Conservation (phyloP, 2,888 invertebrate species). For the Leptothorax acervorum region DNA sequence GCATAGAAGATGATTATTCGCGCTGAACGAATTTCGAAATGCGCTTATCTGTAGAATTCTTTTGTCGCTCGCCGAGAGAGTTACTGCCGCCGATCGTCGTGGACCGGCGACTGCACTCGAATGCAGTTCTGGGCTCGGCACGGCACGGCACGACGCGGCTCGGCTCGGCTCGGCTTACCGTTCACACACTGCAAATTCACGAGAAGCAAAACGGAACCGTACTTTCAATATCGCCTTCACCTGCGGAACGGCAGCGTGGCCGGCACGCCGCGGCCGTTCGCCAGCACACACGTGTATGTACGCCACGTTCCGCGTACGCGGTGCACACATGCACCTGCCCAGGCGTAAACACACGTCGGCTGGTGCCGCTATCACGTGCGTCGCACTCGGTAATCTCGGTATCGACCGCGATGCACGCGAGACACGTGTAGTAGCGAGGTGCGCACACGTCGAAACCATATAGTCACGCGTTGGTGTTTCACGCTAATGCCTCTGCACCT, state of each 20-base stretch:
- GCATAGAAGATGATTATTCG: constrained; percentile 12
- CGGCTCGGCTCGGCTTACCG: constrained; percentile 36
- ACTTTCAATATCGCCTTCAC: constrained; percentile 82
- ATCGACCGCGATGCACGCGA: neutral
- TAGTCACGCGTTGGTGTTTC: neutral
- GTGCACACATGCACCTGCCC: constrained; percentile 24
- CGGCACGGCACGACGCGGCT: neutral
- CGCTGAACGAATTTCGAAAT: constrained; percentile 6
- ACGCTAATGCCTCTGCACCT: neutral
- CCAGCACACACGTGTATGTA: neutral
- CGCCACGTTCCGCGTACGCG: neutral
- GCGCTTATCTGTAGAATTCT: neutral
- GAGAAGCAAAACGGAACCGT: constrained; percentile 80
- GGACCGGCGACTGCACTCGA: constrained; percentile 38
- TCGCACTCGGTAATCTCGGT: neutral
- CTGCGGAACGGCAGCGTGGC: constrained; percentile 66
- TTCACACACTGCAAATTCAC: constrained; percentile 78
- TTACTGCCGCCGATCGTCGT: neutral
- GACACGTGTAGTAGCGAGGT: constrained; percentile 7
- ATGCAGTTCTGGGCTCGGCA: constrained; percentile 53
- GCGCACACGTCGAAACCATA: neutral
- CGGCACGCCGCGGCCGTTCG: constrained; percentile 40
- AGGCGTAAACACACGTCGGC: constrained; percentile 43
- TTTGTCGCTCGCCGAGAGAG: neutral
- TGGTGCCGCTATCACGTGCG: constrained; percentile 33